Evolutionary conservation across 2,888 invertebrate species (phyloP), one percentile per base, ranked within the genome.

Genomic region (Diloba caeruleocephala): DNA sequence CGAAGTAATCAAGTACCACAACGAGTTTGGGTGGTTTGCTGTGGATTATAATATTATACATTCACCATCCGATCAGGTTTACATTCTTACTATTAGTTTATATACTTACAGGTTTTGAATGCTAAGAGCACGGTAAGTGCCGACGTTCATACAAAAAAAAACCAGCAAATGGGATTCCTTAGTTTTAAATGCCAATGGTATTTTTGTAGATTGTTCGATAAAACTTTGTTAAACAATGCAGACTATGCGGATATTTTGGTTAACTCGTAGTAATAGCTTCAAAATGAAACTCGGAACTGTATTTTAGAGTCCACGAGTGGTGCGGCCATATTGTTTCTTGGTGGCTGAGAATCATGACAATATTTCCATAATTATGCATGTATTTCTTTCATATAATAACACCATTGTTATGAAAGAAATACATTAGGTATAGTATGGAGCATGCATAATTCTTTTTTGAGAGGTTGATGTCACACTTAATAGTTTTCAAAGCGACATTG

Each of bases 1-100:
- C 57, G 57, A 36, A 46, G 65, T 71, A 60, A 76, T 76, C 61
- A n/a, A 72, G 52, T 43, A 37, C 56, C 33, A 33, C 29, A 42
- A 31, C 38, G 23, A 39, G 66, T 46, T 59, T n/a, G 36, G 12
- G 42, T 7, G 28, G 23, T 19, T 34, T 44, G 39, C 34, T 37
- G 41, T 5, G 41, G 26, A 21, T 46, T 39, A 25, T 33, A 17
- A 12, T 28, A 28, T 39, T 43, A 51, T 13, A 46, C 28, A 10
- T 10, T 32, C 31, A 42, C 33, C 10, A 9, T 23, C 42, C 44
- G 23, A 68, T 52, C 54, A 61, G 32, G 41, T 51, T 36, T 41
- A 32, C 13, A 44, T n/a, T n/a, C n/a, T n/a, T n/a, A 19, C 31
- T 42, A 42, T 52, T 17, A n/a, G 13, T 29, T 58, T 41, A n/a